Conservation (phyloP, 1,140 invertebrate species). For the Condylostylus longicornis region DNA sequence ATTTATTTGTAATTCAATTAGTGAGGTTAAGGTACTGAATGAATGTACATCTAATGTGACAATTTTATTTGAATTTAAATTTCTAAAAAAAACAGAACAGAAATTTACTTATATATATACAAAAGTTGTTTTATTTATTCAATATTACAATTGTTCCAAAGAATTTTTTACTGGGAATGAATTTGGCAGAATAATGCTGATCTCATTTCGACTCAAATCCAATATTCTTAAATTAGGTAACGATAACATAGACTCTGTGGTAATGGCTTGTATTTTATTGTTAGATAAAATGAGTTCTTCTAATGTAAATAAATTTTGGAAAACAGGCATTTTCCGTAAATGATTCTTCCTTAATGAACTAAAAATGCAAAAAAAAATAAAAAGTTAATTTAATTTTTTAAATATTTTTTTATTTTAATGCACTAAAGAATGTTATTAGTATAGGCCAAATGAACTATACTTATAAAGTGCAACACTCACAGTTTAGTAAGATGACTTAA, state of each 20-base stretch:
- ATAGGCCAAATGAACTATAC: background rate
- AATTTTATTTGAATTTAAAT: slow-evolving; percentile 64
- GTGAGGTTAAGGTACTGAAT: slow-evolving; percentile 52
- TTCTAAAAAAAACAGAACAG: slow-evolving; percentile 34
- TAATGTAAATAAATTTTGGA: slow-evolving; percentile 18
- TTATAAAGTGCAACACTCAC: slow-evolving; percentile 13
- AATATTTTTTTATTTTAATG: background rate
- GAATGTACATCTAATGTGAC: slow-evolving; percentile 46
- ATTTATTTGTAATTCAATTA: slow-evolving; percentile 63
- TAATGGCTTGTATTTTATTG: slow-evolving; percentile 47
- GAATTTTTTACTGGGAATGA: slow-evolving; percentile 34
- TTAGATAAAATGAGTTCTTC: slow-evolving; percentile 40
- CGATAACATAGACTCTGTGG: slow-evolving; percentile 40
- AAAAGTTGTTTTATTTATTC: slow-evolving; percentile 8
- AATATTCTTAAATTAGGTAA: slow-evolving; percentile 43
- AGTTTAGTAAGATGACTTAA: slow-evolving; percentile 30
- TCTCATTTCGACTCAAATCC: slow-evolving; percentile 46
- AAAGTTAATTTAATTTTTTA: background rate
- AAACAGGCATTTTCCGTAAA: slow-evolving; percentile 23
- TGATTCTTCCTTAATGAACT: slow-evolving; percentile 27
- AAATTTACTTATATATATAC: slow-evolving; percentile 12
- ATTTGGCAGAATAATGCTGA: slow-evolving; percentile 37
- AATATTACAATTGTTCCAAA: slow-evolving; percentile 35
- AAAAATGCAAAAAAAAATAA: background rate
- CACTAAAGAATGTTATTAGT: background rate